A percentile compares a stretch with the other conserved stretches of the same genome.
These are phyloP conservation scores for Sus cebifrons DNA, from an alignment of 2,797 vertebrate species.

Conservation along the genomic window DNA sequence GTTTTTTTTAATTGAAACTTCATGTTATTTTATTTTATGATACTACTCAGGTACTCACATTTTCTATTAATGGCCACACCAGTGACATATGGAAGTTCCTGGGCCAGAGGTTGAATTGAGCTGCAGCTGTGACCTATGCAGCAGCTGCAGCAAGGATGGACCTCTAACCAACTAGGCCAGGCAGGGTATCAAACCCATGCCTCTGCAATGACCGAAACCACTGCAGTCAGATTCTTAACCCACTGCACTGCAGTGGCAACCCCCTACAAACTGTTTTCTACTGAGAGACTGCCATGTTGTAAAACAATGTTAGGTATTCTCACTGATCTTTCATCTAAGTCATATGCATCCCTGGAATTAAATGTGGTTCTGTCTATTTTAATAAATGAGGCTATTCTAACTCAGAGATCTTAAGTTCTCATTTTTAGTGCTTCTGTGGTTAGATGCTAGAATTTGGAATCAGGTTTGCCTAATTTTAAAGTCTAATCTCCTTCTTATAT, in stretches of 20 bases:
- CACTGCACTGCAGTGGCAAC: too few relatives aligned
- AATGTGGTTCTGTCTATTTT: slow-evolving; percentile 5
- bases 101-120: too few relatives aligned
- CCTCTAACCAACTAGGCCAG: too few relatives aligned
- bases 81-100: too few relatives aligned
- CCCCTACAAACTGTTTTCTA: background rate
- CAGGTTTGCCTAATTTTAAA: slow-evolving; percentile 35
- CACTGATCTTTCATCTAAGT: background rate
- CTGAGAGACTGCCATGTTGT: background rate
- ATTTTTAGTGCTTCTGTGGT: background rate
- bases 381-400: slow-evolving; percentile 12
- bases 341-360: background rate
- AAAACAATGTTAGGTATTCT: background rate
- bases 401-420: background rate
- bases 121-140: too few relatives aligned
- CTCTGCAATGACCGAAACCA: too few relatives aligned
- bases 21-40: slow-evolving; percentile 50
- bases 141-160: too few relatives aligned
- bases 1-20: slow-evolving; percentile 18
- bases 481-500: background rate
- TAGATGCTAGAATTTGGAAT: slow-evolving; percentile 50
- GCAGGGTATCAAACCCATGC: too few relatives aligned
- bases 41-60: background rate
- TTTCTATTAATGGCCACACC: too few relatives aligned
- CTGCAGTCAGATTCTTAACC: too few relatives aligned